Base-by-base conservation (phyloP, 2,888 invertebrate species). In the Apodemia duryi region DNA sequence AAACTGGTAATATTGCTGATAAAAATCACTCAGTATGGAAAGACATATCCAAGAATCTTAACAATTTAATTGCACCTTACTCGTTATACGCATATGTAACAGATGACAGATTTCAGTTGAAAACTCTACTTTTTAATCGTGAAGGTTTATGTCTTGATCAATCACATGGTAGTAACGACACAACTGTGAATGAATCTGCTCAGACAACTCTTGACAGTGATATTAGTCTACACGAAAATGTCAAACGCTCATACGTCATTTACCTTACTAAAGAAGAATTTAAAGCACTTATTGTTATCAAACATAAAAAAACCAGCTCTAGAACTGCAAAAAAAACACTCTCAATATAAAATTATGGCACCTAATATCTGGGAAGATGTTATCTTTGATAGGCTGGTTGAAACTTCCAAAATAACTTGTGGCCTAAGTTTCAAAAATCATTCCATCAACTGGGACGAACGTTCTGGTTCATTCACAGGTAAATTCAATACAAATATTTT, bases 21-120 rank as follows among this genome's bases (percentile, higher is more conserved):
- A 68, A 66, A 29, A 69, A 65, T 21, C 68, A 54, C 9, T 21
- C 5, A 10, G 54, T 54, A 54, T 54, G 54, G 54, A 54, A 54
- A 10, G 29, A 21, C 21, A 54, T 54, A 54, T 54, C 54, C 29
- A 54, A 54, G 29, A 54, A 11, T 54, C 54, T 54, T 54, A 9
- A 3, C 29, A 29, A 29, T 29, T n/a, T 54, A 54, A 54, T 54
- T 54, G 6, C 54, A 29, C 54, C 54, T 21, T 21, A 28, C 21
- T 54, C 54, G 21, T 29, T 54, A 6, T 54, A 54, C 29, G 29
- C 54, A 54, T 54, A 54, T 54, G 54, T 54, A 54, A 28, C 28
- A 1, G 28, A 28, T 54, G 54, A 54, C 28, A n/a, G 54, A 54
- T 54, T n/a, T n/a, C 54, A 54, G 28, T n/a, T 54, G 28, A 54